Evolutionary conservation across 1,140 invertebrate genomes (phyloP).

Genomic region (Zaprionus davidi): DNA sequence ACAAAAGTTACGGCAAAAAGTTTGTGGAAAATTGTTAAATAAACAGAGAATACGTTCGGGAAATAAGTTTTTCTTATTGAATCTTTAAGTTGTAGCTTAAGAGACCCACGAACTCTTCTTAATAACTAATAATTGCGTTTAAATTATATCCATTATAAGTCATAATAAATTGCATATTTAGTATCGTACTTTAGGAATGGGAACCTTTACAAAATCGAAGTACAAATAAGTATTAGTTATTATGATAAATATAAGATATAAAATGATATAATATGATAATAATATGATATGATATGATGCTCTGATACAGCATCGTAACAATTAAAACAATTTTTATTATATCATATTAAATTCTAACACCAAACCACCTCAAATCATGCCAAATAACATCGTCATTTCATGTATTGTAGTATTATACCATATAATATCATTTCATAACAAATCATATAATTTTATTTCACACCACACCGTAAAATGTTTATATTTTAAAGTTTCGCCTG

Average conservation of each 20-base stretch:
- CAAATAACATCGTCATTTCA: too few species aligned
- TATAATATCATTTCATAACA: not conserved
- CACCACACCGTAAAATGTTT: not conserved
- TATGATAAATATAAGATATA: too few species aligned
- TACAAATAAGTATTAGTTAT: too few species aligned
- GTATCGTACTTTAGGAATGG: too few species aligned
- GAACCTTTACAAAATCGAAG: too few species aligned
- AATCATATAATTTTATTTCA: not conserved
- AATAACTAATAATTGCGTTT: not conserved
- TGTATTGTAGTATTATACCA: not conserved
- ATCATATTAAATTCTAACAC: too few species aligned
- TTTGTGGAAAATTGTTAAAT: constrained; percentile 2
- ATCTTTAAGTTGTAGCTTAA: not conserved
- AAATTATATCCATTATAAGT: not conserved
- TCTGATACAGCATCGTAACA: too few species aligned
- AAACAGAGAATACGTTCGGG: constrained; percentile 3
- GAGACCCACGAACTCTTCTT: not conserved
- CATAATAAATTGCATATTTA: too few species aligned
- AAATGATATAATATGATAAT: too few species aligned
- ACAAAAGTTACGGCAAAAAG: constrained; percentile 9
- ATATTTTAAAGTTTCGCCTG: not conserved
- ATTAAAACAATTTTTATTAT: too few species aligned
- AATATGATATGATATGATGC: too few species aligned
- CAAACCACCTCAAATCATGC: too few species aligned
- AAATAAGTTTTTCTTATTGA: not conserved